Evolutionary conservation across 1,140 invertebrate genomes (phyloP).

Genomic region (Delia radicum): DNA sequence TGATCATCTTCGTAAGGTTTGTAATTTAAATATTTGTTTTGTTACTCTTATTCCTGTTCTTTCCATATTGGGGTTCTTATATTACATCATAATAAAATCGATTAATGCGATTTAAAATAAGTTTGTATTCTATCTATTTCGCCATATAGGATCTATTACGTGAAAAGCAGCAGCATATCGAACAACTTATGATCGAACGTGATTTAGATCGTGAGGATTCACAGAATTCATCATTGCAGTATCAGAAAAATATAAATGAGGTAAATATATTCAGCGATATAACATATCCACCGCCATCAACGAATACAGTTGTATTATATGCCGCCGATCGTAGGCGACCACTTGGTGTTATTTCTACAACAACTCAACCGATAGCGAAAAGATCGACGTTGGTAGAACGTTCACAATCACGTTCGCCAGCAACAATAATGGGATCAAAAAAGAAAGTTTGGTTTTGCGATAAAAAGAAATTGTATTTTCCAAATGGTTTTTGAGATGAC

Average conservation of each 20-base stretch:
- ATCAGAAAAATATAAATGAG: conserved; percentile 54
- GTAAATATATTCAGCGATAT: conserved; percentile 56
- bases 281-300: conserved; percentile 47
- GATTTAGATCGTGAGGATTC: conserved; percentile 86
- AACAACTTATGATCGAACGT: conserved; percentile 83
- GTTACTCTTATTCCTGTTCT: background rate
- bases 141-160: conserved; percentile 76
- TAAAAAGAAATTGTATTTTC: conserved; percentile 49
- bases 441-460: conserved; percentile 56
- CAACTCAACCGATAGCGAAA: conserved; percentile 15
- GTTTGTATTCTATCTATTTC: background rate
- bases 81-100: background rate
- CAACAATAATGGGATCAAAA: conserved; percentile 28
- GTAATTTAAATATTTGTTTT: background rate
- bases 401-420: conserved; percentile 18
- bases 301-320: conserved; percentile 13
- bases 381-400: conserved; percentile 23
- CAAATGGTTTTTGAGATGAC: background rate
- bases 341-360: conserved; percentile 1
- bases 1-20: background rate
- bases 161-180: conserved; percentile 91
- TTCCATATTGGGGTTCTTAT: background rate
- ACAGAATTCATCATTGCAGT: conserved; percentile 59
- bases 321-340: conserved; percentile 6
- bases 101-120: background rate